Conservation (phyloP, 2,888 invertebrate genomes). For the Brachylomia viminalis region DNA sequence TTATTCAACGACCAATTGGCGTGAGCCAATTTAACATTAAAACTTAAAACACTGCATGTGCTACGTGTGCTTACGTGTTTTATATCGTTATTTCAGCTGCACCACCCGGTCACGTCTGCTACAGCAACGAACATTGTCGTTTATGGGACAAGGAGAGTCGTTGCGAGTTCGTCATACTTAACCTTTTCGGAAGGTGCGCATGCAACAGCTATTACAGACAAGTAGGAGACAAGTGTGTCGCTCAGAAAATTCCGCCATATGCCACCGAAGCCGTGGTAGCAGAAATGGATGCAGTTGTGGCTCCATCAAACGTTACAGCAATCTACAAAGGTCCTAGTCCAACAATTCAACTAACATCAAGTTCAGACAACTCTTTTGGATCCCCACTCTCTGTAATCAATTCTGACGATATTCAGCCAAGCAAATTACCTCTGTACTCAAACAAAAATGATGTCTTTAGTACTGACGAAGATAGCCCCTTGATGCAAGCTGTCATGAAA, state of each 20-base stretch:
- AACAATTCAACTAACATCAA: slow-evolving; percentile 68
- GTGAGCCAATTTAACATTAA: slow-evolving; percentile 55
- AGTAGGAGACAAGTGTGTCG: slow-evolving; percentile 92
- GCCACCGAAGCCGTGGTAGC: slow-evolving; percentile 84
- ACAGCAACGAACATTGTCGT: slow-evolving; percentile 96
- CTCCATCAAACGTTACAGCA: slow-evolving; percentile 63
- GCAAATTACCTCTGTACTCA: slow-evolving; percentile 80
- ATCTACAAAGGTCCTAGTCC: slow-evolving; percentile 72
- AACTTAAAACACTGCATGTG: slow-evolving; percentile 53
- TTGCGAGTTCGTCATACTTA: slow-evolving; percentile 97
- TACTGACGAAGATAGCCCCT: slow-evolving; percentile 84
- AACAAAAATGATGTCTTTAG: slow-evolving; percentile 84
- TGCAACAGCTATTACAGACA: slow-evolving; percentile 93
- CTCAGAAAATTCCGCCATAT: slow-evolving; percentile 78
- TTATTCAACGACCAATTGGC: slow-evolving; percentile 71
- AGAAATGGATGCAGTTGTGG: slow-evolving; percentile 79
- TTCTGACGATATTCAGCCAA: slow-evolving; percentile 80
- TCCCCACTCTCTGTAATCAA: slow-evolving; percentile 70
- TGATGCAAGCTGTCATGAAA: slow-evolving; percentile 86
- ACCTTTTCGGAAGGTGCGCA: slow-evolving; percentile 96
- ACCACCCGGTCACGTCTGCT: slow-evolving; percentile 96
- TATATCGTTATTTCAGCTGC: slow-evolving; percentile 92
- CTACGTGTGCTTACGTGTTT: slow-evolving; percentile 57
- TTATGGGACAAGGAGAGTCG: slow-evolving; percentile 95
- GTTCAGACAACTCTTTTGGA: slow-evolving; percentile 68